Base-by-base conservation (phyloP, 1,140 invertebrate genomes). In the Orchestia grillus region DNA sequence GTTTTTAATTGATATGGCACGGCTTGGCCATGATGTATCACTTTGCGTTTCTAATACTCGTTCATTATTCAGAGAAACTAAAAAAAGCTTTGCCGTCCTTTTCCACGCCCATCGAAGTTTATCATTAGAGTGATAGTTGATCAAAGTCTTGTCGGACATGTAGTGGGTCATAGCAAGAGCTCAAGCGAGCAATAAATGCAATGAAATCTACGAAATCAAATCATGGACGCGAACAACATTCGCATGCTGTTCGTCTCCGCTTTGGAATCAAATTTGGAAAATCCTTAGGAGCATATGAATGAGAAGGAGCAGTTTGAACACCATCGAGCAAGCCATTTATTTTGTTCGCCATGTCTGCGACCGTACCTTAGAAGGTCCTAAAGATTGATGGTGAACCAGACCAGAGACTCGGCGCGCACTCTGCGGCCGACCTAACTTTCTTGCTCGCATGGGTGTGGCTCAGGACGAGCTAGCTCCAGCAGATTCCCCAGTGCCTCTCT, bases 281-380 rank as follows among this genome's bases (percentile, higher is more conserved):
- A 94, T 94, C 92, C 88, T 94, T 28, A 45, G 8, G 44, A 16
- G 43, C 41, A 44, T 94, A 45, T 94, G 92, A 94, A 94, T 94
- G 92, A 94, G 92, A 94, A 94, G 44, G 92, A 94, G 92, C 92
- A 44, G 41, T 94, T 94, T 45, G 44, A 94, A 94, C 16, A 94
- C 92, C 92, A 94, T 94, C 92, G 92, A 94, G 40, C 92, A 45
- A 47, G 92, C 92, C 92, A 94, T 94, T 94, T 94, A 94, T 94
- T 94, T 94, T 94, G 92, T n/a, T 94, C 43, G 92, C 92, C 43
- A 16, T 94, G 92, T 94, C 92, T 42, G 92, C 92, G 92, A 94
- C 92, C 92, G 92, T 45, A 47, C 92, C 92, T 94, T 45, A 94
- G 92, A 94, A 94, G 92, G 92, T 40, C 8, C 92, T 19, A 6